Evolutionary conservation across 2,113 vertebrate species (phyloP), one percentile per base, ranked within the genome.

Genomic region (Odontesthes bonariensis): DNA sequence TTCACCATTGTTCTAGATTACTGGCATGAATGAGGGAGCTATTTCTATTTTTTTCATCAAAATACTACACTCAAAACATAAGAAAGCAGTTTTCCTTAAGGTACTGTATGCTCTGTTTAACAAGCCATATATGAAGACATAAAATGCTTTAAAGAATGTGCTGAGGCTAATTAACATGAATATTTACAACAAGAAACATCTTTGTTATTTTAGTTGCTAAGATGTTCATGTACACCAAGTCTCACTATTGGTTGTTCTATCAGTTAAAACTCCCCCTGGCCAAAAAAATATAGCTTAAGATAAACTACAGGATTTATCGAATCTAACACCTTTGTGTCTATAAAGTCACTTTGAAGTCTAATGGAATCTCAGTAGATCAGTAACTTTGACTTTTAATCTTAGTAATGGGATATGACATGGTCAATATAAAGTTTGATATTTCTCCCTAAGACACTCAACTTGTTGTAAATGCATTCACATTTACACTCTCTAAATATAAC

Each of bases 1-100:
- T 65, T 35, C 67, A 61, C 61, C 58, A 49, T 8, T 57, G 49
- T 56, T 73, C 38, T 79, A 33, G 2, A 67, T 32, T 54, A 52
- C 54, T 20, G 58, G 20, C 69, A 68, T 53, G 46, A 6, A n/a
- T 49, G 46, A n/a, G 46, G 4, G 46, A n/a, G 46, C 42, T 27
- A 38, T 7, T 38, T 2, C 35, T 19, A 49, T 49, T n/a, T 7
- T 17, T 47, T 17, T 47, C 13, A 47, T 6, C 12, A 17, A 5
- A 17, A 47, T 38, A 38, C 6, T 16, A 47, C 13, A 47, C 16
- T 16, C 12, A 16, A 47, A 47, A 17, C 14, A 17, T 47, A 5
- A 17, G 44, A 17, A 47, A 17, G 3, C 44, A 47, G 13, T 17
- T 6, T 17, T 6, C 42, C 16, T 17, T 47, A 3, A 47, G 3